phyloP scores from a whole-genome alignment of 1,140 invertebrate species.

The Contarinia nasturtii region DNA sequence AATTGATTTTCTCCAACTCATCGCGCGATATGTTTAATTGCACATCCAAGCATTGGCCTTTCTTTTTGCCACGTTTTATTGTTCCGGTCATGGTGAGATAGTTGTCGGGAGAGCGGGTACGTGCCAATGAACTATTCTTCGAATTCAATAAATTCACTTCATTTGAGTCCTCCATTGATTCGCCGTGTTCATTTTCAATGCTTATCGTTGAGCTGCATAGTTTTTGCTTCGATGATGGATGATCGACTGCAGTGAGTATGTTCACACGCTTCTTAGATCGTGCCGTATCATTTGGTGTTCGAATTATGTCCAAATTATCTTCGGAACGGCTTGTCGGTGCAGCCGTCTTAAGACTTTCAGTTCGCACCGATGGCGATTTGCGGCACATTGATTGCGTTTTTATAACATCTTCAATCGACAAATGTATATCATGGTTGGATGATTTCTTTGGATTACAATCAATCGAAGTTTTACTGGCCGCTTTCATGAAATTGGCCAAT shows the following conservation, averaged over 20 bases:
- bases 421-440: conserved; percentile 10
- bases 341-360: conserved; percentile 25
- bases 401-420: conserved; percentile 24
- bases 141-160: conserved; percentile 15
- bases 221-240: conserved; percentile 5
- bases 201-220: conserved; percentile 18
- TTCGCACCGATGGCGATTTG: conserved; percentile 30
- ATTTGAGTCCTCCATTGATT: conserved; percentile 19
- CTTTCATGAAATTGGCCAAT: conserved; percentile 23
- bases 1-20: conserved; percentile 41
- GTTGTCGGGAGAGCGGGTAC: conserved; percentile 24
- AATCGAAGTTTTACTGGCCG: conserved; percentile 10
- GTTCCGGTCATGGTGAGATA: conserved; percentile 50
- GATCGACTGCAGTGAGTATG: conserved; percentile 26
- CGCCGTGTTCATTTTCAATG: conserved; percentile 18
- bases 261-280: conserved; percentile 36
- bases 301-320: too few species aligned
- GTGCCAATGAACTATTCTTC: conserved; percentile 23
- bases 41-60: conserved; percentile 50
- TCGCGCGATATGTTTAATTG: conserved; percentile 48
- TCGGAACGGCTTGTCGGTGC: conserved; percentile 28
- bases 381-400: conserved; percentile 26
- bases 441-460: background rate
- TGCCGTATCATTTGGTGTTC: background rate
- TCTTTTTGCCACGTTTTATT: conserved; percentile 49